phyloP scores from a whole-genome alignment of 2,113 vertebrate species.

The Macrotis lagotis region DNA sequence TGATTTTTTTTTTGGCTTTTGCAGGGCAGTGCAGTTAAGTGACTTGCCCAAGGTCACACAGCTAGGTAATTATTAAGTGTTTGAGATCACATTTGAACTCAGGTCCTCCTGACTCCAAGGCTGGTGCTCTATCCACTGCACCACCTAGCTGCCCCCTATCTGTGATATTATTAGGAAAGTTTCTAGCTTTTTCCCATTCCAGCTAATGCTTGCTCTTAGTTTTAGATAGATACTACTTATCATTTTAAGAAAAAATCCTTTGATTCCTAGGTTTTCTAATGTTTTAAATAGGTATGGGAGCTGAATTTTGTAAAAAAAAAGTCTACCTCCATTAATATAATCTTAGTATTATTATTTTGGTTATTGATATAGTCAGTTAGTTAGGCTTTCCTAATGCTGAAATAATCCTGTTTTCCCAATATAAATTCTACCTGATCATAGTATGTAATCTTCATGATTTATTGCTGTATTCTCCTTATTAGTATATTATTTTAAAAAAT shows the following conservation, averaged over 20 bases:
- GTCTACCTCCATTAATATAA: not conserved
- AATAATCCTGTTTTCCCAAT: not conserved
- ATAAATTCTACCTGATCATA: not conserved
- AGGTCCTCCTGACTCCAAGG: too few relatives aligned
- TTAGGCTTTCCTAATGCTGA: not conserved
- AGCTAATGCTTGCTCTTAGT: not conserved
- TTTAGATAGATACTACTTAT: not conserved
- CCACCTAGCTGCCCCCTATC: too few relatives aligned
- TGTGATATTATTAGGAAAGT: not conserved
- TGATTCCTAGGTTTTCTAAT: not conserved
- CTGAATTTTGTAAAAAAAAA: not conserved
- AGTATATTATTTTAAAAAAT: too few relatives aligned
- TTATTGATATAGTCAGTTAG: not conserved
- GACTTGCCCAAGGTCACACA: too few relatives aligned
- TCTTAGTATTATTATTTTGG: not conserved
- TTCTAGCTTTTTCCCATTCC: not conserved
- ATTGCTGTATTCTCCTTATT: not conserved
- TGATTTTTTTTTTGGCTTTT: too few relatives aligned
- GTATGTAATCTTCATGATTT: not conserved
- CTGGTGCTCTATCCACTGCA: too few relatives aligned
- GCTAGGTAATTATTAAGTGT: too few relatives aligned
- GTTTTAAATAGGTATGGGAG: not conserved
- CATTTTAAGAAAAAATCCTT: not conserved
- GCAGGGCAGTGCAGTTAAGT: too few relatives aligned
- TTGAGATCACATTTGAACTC: too few relatives aligned